Evolutionary conservation across 2,888 invertebrate species (phyloP), one percentile per base, ranked within the genome.

Genomic region (Mystacides longicornis): DNA sequence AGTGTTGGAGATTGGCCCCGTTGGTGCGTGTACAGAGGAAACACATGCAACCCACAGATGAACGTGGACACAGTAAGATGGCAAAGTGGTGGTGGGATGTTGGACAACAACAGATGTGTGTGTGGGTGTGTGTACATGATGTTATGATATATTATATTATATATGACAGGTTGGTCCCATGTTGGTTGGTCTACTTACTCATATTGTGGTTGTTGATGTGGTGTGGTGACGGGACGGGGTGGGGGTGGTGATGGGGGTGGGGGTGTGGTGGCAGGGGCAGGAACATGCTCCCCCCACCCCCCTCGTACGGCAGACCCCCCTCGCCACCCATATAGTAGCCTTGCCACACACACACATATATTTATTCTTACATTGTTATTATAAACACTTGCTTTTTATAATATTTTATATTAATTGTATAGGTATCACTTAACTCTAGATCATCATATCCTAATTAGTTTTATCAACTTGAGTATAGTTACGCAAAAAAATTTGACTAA

Each of bases 271-370:
- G 58, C 27, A 64, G 64, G 65, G 67, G 73, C 64, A 68, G 62
- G 58, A 54, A 60, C 61, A 62, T 59, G 57, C 63, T 60, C 61
- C 58, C 67, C 65, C 64, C 73, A 73, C 69, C 73, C 67, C 73
- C 66, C 66, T 69, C 67, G 67, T 69, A 67, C 66, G 67, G 66
- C 71, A 66, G 67, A 65, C 61, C 75, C 75, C 65, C 75, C 75
- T 45, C 71, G 66, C 67, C 65, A 61, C 75, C 75, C 65, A 73
- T 74, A 73, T 75, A 77, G 74, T 74, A 76, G 65, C 73, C 73
- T 60, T 60, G 57, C 56, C 60, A 60, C 59, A 59, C 43, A 43
- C 45, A 51, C 48, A 49, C 46, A 53, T 52, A 18, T 20, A 49
- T 45, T 48, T 45, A 52, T 56, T 49, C 49, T 52, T 55, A 27